These are phyloP conservation scores for Lonchura striata DNA, from an alignment of 2,113 vertebrate species.

Conservation along the genomic window DNA sequence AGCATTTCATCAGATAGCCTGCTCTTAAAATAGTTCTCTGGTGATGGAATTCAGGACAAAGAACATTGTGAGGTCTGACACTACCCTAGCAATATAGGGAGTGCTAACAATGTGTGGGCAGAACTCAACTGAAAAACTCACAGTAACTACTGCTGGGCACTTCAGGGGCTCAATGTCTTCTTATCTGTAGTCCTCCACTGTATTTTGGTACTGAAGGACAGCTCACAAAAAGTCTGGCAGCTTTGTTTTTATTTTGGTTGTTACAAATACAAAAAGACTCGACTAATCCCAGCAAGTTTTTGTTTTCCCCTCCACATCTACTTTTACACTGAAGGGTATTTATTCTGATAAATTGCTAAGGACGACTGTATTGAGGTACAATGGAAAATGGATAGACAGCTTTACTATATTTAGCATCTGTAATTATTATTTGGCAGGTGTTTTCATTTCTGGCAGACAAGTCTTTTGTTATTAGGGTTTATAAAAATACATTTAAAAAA, in stretches of 20 bases:
- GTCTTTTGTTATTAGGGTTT: neutral
- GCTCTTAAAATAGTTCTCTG: neutral
- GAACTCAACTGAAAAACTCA: neutral
- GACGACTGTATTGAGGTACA: neutral
- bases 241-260: neutral
- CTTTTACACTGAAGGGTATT: neutral
- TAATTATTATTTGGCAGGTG: neutral
- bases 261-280: neutral
- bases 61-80: neutral
- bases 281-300: neutral
- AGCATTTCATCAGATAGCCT: neutral
- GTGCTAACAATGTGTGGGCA: fast-evolving
- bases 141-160: neutral
- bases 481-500: neutral
- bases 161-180: neutral
- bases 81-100: neutral
- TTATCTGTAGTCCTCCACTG: neutral
- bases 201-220: neutral
- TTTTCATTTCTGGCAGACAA: neutral
- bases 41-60: neutral
- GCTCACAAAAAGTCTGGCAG: neutral
- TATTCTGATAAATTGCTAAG: neutral
- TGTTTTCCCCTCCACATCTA: neutral
- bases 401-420: neutral
- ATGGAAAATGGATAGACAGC: neutral